phyloP scores from a whole-genome alignment of 2,888 invertebrate species.

The Mermis nigrescens region DNA sequence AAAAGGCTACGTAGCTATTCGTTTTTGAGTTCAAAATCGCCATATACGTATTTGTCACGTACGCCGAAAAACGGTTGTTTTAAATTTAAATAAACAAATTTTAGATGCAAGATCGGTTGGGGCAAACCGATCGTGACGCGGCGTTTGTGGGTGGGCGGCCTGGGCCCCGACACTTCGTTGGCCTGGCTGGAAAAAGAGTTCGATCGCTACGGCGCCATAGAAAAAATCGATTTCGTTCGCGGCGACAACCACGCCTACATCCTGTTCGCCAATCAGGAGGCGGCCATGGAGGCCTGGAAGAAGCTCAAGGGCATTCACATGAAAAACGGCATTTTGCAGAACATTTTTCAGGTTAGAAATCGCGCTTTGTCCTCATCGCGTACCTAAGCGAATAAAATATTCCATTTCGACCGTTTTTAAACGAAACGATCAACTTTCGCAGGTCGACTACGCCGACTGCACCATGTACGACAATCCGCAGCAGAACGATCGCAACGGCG shows the following conservation, averaged over 20 bases:
- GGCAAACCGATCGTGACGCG: slow-evolving; percentile 95
- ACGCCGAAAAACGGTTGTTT: too few species aligned
- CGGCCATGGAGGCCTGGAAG: slow-evolving; percentile 64
- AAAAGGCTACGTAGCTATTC: too few species aligned
- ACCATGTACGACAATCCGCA: not conserved
- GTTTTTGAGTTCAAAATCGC: too few species aligned
- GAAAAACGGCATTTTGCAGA: not conserved
- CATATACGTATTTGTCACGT: too few species aligned
- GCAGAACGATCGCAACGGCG: not conserved
- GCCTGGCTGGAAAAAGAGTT: slow-evolving; percentile 82
- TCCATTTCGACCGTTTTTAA: not conserved
- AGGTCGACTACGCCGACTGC: slow-evolving; percentile 1
- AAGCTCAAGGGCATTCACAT: slow-evolving; percentile 46
- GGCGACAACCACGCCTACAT: slow-evolving; percentile 78
- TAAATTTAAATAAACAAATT: too few species aligned
- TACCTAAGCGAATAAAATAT: too few species aligned
- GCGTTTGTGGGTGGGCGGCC: slow-evolving; percentile 87
- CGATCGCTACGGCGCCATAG: slow-evolving; percentile 89
- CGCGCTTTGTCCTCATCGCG: too few species aligned
- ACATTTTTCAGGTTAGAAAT: not conserved
- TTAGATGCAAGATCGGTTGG: slow-evolving; percentile 90
- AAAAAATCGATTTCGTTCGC: slow-evolving; percentile 89
- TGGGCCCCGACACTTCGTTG: slow-evolving; percentile 85
- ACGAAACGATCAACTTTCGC: not conserved
- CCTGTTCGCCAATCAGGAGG: slow-evolving; percentile 83